A percentile compares a stretch with the other conserved stretches of the same genome.
phyloP scores from a whole-genome alignment of 2,888 invertebrate genomes.

The Lymantria dispar region DNA sequence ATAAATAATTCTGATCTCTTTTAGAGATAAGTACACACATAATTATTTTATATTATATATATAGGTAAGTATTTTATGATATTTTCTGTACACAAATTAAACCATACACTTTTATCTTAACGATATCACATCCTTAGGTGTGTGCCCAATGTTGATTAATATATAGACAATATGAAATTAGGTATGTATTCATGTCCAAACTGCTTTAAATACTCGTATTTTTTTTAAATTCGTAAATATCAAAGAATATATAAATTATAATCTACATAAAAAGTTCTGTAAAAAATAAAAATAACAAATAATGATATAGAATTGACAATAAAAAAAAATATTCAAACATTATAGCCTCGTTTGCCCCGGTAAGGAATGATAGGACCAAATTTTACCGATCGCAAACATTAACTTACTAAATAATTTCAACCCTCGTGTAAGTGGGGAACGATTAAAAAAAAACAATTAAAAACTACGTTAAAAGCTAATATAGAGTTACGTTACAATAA shows the following conservation, averaged over 20 bases:
- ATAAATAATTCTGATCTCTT: slow-evolving; percentile 77
- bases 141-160: slow-evolving; percentile 64
- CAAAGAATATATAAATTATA: not conserved
- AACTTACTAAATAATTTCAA: slow-evolving; percentile 34
- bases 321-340: slow-evolving; percentile 46
- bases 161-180: slow-evolving; percentile 34
- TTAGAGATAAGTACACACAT: slow-evolving; percentile 68
- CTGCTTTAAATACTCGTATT: not conserved
- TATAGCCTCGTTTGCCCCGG: slow-evolving; percentile 66
- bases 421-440: slow-evolving; percentile 6
- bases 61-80: slow-evolving; percentile 56
- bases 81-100: slow-evolving; percentile 75
- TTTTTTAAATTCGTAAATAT: not conserved
- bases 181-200: slow-evolving; percentile 30
- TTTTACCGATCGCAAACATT: slow-evolving; percentile 80
- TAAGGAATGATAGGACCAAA: slow-evolving; percentile 86
- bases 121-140: slow-evolving; percentile 77
- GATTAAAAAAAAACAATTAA: not conserved
- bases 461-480: too few species aligned
- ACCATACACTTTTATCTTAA: slow-evolving; percentile 67
- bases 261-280: slow-evolving; percentile 14
- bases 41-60: slow-evolving; percentile 34
- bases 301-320: slow-evolving; percentile 34
- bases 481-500: too few species aligned
- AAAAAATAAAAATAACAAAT: slow-evolving; percentile 12